phyloP scores from a whole-genome alignment of 2,113 vertebrate genomes.

The Sphyrna mokarran region DNA sequence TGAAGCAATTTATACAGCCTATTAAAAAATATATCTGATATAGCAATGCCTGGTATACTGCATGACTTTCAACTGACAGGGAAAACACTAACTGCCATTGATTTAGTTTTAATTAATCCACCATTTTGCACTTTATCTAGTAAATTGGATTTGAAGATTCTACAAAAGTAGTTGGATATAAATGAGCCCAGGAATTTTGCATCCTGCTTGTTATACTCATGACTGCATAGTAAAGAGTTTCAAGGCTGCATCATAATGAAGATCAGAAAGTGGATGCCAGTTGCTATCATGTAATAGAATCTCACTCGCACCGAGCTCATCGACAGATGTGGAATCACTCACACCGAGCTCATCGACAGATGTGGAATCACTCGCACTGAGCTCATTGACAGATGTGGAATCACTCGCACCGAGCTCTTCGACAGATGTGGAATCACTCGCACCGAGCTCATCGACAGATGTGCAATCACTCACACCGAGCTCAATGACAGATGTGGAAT shows the following conservation, averaged over 20 bases:
- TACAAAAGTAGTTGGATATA: background rate
- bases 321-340: too few species aligned
- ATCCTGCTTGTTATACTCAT: background rate
- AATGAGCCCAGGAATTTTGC: background rate
- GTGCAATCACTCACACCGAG: too few species aligned
- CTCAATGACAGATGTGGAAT: too few species aligned
- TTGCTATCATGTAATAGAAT: too few species aligned
- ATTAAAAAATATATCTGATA: background rate
- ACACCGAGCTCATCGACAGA: too few species aligned
- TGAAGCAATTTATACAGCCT: too few species aligned
- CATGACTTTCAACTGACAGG: background rate
- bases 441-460: too few species aligned
- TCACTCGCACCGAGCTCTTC: too few species aligned
- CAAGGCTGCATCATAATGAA: background rate
- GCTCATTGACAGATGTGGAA: too few species aligned
- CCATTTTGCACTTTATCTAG: background rate
- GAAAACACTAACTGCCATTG: background rate
- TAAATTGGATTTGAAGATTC: background rate
- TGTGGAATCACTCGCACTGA: too few species aligned
- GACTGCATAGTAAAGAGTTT: background rate
- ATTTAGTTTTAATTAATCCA: background rate
- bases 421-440: too few species aligned
- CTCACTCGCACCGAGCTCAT: too few species aligned
- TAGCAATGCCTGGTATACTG: background rate
- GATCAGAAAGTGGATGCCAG: background rate